Evolutionary conservation across 30 jellyfish, hydroid and myxozoan species (phyloP).

Genomic region (Hydra vulgaris): DNA sequence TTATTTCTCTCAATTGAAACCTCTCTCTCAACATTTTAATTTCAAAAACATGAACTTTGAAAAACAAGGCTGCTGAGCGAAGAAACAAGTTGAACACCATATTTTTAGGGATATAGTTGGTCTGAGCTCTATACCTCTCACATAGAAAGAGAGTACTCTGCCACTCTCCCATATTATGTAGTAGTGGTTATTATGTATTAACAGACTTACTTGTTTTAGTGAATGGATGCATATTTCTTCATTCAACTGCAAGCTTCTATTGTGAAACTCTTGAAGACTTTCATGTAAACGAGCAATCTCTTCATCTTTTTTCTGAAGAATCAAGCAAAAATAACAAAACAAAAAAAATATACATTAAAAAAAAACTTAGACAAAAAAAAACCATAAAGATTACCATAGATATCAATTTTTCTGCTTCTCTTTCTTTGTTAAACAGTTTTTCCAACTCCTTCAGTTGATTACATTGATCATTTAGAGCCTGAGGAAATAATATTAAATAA

Average conservation of each 20-base stretch:
- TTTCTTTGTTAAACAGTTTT: slow-evolving; percentile 6
- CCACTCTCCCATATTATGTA: too few species aligned
- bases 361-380: background rate
- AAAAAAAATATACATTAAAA: slow-evolving; percentile 1
- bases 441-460: slow-evolving; percentile 12
- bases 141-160: too few species aligned
- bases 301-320: background rate
- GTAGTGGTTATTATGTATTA: too few species aligned
- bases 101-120: too few species aligned
- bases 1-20: too few species aligned
- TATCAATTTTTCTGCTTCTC: background rate
- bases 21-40: too few species aligned
- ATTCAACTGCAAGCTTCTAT: background rate
- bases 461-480: slow-evolving; percentile 9
- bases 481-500: background rate
- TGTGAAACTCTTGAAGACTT: background rate
- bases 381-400: background rate
- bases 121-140: too few species aligned
- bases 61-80: too few species aligned
- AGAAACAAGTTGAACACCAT: too few species aligned
- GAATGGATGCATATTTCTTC: background rate
- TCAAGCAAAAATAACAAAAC: too few species aligned
- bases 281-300: background rate
- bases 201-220: background rate
- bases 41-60: too few species aligned